Evolutionary conservation across 1,140 invertebrate species (phyloP), one percentile per base, ranked within the genome.

Genomic region (Orussus abietinus): DNA sequence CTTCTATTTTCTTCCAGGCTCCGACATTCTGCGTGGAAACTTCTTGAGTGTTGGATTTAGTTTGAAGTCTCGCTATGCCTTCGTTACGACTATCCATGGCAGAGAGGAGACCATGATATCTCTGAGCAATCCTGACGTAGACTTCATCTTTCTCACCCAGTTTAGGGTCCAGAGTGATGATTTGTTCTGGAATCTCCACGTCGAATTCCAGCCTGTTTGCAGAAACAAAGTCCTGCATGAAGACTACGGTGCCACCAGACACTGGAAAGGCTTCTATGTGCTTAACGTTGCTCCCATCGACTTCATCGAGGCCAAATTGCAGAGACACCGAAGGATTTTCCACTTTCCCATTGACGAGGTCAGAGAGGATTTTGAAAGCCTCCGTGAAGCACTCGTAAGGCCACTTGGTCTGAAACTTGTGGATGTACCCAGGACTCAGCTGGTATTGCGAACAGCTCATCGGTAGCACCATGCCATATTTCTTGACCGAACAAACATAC

Each of bases 141-240:
- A 61, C 61, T 36, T 77, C 75, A 45, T 80, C 75, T 32, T 71
- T 72, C 20, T 77, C 72, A 9, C 70, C 53, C 3, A 80, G 52
- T 17, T 64, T 66, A 0, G 77, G 77, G 62, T 83, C 79, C 18
- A 84, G 58, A 36, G 78, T 72, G 19, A 83, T 74, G 6, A 81
- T 65, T 34, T 81, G 75, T 14, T 81, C 78, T 0, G 81, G 81
- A 38, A 83, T 73, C 26, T 77, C 64, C 19, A 80, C 64, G 36
- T 76, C 57, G 33, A 81, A 74, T 18, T 67, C 61, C 0, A 80
- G 39, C 21, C 69, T 32, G 38, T 62, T 14, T 4, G 51, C 28
- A 1, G 51, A 41, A 7, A 66, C 28, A 31, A 53, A 58, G 36
- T 68, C 65, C 4, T 73, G 62, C 32, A 68, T 61, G 5, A 50